Conservation (phyloP, 1,140 invertebrate genomes). For the Aphelinus atriplicis region DNA sequence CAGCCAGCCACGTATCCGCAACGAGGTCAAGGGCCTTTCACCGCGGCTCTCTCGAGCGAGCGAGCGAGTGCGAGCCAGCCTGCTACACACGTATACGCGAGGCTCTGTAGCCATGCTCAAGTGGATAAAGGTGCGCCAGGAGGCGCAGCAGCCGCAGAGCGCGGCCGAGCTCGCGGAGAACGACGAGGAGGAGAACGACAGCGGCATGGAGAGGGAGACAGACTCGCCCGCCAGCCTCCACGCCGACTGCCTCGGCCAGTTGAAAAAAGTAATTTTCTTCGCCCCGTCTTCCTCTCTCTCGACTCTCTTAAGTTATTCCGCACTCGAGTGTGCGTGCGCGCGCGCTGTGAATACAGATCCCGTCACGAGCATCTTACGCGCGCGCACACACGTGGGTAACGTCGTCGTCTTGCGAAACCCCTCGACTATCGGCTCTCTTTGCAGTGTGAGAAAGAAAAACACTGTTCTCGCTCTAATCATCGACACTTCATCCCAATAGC, state of each 20-base stretch:
- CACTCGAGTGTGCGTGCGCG: neutral
- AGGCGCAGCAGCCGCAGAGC: conserved; percentile 37
- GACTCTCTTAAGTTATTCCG: neutral
- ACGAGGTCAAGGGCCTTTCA: conserved; percentile 34
- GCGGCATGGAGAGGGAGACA: conserved; percentile 61
- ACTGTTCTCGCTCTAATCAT: no score
- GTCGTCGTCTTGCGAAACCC: neutral
- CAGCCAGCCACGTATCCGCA: neutral
- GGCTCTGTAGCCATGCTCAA: conserved; percentile 53
- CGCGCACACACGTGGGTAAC: no score
- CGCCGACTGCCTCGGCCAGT: conserved; percentile 36
- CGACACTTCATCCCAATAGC: no score
- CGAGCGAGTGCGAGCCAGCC: no score
- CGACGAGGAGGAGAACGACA: conserved; percentile 57
- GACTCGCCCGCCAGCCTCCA: conserved; percentile 53
- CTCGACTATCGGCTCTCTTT: neutral
- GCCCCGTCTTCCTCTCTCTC: neutral
- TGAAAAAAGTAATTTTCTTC: conserved; percentile 58
- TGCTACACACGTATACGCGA: neutral
- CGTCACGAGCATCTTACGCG: no score
- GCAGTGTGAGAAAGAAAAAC: no score
- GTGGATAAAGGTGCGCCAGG: conserved; percentile 64
- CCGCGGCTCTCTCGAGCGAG: neutral
- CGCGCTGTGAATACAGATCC: neutral
- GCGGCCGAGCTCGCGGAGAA: conserved; percentile 34